Base-by-base conservation (phyloP, 2,797 vertebrate genomes). In the Paedocypris micromegethes region DNA sequence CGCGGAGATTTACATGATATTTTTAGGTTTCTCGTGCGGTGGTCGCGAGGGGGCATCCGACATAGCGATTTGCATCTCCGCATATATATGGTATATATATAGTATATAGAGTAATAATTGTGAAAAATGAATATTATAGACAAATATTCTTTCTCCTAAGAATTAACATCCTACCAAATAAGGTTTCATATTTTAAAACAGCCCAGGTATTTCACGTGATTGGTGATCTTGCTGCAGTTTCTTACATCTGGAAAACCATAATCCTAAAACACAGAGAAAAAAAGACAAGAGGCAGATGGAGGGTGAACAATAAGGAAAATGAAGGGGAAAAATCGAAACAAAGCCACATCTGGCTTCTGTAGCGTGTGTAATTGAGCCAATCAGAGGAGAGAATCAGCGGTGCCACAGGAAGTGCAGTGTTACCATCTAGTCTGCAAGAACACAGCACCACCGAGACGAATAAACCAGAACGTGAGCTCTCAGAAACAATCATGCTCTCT, bases 181-280 rank as follows among this genome's bases (percentile, higher is more conserved):
- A 23, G 23, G 1, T 23, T 23, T 23, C 23, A 23, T 23, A 23
- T 77, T 51, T 63, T 53, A 61, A 48, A 59, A 68, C 68, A 78
- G 64, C 5, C 53, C 59, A 62, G 39, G 42, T 47, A 41, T 61
- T 78, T 77, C 65, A 72, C 78, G 79, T 74, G 72, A 57, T 68
- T 73, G 68, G 8, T 73, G 79, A 76, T 78, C 74, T 58, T 66
- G 49, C 73, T 71, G 81, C 82, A 84, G 72, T 5, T 78, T 70
- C 74, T 77, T 43, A 78, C 83, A 85, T 85, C 81, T 88, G 83
- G 23, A 87, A 83, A 86, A 72, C 76, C 70, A 85, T 83, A 78
- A 79, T 80, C 62, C 58, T 49, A 41, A 63, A 63, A 74, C 57
- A n/a, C 58, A 70, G 71, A 57, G 54, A 55, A 53, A 58, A 40